Conservation (phyloP, 2,888 invertebrate species). For the Ectemnius cavifrons region DNA sequence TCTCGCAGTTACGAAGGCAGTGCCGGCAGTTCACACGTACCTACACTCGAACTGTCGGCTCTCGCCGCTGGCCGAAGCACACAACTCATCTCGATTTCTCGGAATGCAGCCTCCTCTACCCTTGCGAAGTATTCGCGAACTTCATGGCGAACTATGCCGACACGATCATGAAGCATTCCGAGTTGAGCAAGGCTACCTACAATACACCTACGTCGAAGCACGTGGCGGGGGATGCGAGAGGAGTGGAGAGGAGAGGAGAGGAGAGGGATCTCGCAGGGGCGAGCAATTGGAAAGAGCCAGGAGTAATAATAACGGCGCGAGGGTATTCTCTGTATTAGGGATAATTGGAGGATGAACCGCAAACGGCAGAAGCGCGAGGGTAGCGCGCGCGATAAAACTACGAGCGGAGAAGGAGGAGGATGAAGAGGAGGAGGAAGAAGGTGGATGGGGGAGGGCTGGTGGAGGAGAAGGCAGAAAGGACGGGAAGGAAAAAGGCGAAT, state of each 20-base stretch:
- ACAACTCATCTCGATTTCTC: slow-evolving; percentile 61
- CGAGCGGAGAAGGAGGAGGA: slow-evolving; percentile 22
- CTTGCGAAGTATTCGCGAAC: background rate
- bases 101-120: slow-evolving; percentile 20
- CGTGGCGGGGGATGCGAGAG: slow-evolving; percentile 12
- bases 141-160: slow-evolving; percentile 27
- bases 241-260: background rate
- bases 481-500: slow-evolving; percentile 60
- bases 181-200: slow-evolving; percentile 4
- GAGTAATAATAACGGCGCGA: slow-evolving; percentile 64
- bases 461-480: background rate
- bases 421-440: slow-evolving; percentile 9
- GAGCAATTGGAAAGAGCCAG: slow-evolving; percentile 58
- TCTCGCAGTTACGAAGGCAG: slow-evolving; percentile 45
- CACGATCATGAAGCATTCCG: slow-evolving; percentile 25
- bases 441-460: slow-evolving; percentile 5
- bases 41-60: slow-evolving; percentile 32
- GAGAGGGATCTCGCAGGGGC: slow-evolving; percentile 35
- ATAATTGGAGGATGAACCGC: slow-evolving; percentile 70
- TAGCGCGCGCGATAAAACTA: slow-evolving; percentile 63
- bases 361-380: slow-evolving; percentile 54
- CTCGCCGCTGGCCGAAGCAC: slow-evolving; percentile 50
- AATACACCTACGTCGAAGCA: slow-evolving; percentile 14
- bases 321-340: slow-evolving; percentile 64
- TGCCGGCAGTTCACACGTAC: slow-evolving; percentile 68